Evolutionary conservation across 2,797 vertebrate genomes (phyloP).

Genomic region (Cossypha caffra): DNA sequence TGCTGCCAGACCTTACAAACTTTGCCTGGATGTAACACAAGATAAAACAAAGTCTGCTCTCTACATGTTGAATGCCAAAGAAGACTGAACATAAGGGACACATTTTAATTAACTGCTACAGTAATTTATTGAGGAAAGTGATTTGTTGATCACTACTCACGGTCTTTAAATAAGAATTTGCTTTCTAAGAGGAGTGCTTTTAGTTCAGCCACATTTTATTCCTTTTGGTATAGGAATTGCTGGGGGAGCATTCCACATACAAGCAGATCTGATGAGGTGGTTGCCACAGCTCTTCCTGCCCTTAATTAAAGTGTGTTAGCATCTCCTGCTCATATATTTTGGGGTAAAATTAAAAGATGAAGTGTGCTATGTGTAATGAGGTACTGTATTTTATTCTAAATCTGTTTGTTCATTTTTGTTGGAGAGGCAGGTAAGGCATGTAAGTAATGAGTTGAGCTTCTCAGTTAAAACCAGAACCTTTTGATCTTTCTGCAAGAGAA

Average conservation of each 20-base stretch:
- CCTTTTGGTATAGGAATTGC: not conserved
- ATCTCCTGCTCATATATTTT: not conserved
- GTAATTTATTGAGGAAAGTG: slow-evolving; percentile 8
- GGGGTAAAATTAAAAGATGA: not conserved
- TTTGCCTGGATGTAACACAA: not conserved
- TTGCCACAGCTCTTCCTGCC: not conserved
- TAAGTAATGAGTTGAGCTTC: not conserved
- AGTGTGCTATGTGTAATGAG: not conserved
- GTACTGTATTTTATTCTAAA: not conserved
- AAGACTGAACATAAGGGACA: not conserved
- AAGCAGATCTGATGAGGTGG: not conserved
- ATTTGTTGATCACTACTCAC: not conserved
- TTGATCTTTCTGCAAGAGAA: not conserved
- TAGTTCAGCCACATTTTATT: not conserved
- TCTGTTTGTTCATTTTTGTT: not conserved
- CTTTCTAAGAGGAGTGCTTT: not conserved
- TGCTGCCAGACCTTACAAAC: not conserved
- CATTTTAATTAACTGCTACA: slow-evolving; percentile 15
- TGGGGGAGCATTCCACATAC: not conserved
- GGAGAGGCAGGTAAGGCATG: not conserved
- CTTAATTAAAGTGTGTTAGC: not conserved
- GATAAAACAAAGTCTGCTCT: not conserved
- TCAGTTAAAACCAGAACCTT: not conserved
- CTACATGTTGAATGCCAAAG: not conserved
- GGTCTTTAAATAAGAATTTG: slow-evolving; percentile 6